Conservation (phyloP, 1,140 invertebrate genomes). For the Heliconius nattereri region DNA sequence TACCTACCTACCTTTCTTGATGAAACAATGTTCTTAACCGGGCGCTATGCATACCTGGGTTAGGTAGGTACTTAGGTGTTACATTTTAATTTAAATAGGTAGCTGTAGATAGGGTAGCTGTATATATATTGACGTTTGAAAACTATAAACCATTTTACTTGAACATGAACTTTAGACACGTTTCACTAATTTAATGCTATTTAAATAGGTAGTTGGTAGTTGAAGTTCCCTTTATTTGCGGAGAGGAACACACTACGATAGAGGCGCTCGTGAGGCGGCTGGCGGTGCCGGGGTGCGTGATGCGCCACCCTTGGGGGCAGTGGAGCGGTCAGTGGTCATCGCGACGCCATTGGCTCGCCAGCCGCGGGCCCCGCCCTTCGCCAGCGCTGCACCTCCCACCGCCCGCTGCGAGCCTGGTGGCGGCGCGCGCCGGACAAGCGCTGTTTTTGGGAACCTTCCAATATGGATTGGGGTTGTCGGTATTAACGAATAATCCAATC, state of each 20-base stretch:
- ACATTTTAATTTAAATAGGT: no score
- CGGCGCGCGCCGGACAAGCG: background rate
- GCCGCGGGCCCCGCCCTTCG: constrained; percentile 32
- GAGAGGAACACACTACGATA: constrained; percentile 27
- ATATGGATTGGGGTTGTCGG: no score
- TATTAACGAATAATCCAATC: no score
- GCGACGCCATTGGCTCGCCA: constrained; percentile 42
- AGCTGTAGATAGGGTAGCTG: no score
- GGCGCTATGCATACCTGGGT: no score
- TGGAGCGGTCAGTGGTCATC: constrained; percentile 39
- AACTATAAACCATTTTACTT: no score
- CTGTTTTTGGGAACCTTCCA: no score
- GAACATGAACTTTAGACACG: no score
- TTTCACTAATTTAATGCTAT: no score
- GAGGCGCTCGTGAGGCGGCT: constrained; percentile 36
- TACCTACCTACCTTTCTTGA: background rate
- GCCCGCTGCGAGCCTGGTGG: constrained; percentile 12
- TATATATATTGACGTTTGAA: no score
- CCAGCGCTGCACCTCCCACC: constrained; percentile 15
- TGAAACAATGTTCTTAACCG: no score
- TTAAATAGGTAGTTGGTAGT: background rate
- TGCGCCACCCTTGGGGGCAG: constrained; percentile 24
- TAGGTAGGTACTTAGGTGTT: no score
- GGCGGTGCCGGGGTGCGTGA: constrained; percentile 34
- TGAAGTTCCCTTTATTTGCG: background rate